Evolutionary conservation across 1,140 invertebrate genomes (phyloP).

Genomic region (Eubasilissa regina): DNA sequence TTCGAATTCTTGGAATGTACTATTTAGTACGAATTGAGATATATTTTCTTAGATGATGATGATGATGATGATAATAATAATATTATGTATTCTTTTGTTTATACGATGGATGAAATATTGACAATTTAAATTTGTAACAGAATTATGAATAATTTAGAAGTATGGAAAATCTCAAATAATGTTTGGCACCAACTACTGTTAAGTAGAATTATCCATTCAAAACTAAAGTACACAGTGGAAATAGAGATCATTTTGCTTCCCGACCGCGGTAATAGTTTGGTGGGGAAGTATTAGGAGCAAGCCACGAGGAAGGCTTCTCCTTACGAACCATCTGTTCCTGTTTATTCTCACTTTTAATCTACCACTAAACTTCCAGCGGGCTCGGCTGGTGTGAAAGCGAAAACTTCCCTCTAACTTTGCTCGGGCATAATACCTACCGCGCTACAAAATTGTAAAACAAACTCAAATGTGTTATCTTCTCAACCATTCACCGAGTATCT

Average conservation of each 20-base stretch:
- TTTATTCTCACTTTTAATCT: slow-evolving; percentile 40
- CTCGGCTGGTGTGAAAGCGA: not conserved
- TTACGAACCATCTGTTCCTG: slow-evolving; percentile 28
- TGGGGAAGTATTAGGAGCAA: slow-evolving; percentile 31
- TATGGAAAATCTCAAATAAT: not conserved
- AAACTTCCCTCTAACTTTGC: not conserved
- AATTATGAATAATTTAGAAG: too few species aligned
- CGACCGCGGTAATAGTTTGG: slow-evolving; percentile 13
- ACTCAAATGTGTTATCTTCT: too few species aligned
- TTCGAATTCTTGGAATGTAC: too few species aligned
- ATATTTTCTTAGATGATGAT: too few species aligned
- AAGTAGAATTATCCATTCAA: slow-evolving; percentile 24
- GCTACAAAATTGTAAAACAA: too few species aligned
- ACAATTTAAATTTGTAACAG: too few species aligned
- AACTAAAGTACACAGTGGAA: not conserved
- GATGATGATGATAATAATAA: too few species aligned
- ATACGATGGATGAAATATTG: too few species aligned
- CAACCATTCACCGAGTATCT: too few species aligned
- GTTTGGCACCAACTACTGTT: not conserved
- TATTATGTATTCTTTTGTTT: too few species aligned
- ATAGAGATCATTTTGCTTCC: slow-evolving; percentile 21
- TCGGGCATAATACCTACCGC: not conserved
- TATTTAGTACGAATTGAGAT: too few species aligned
- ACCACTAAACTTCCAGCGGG: slow-evolving; percentile 6
- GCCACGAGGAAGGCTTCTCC: slow-evolving; percentile 13